These are phyloP conservation scores for Danio aesculapii DNA, from an alignment of 2,797 vertebrate genomes.

Conservation along the genomic window DNA sequence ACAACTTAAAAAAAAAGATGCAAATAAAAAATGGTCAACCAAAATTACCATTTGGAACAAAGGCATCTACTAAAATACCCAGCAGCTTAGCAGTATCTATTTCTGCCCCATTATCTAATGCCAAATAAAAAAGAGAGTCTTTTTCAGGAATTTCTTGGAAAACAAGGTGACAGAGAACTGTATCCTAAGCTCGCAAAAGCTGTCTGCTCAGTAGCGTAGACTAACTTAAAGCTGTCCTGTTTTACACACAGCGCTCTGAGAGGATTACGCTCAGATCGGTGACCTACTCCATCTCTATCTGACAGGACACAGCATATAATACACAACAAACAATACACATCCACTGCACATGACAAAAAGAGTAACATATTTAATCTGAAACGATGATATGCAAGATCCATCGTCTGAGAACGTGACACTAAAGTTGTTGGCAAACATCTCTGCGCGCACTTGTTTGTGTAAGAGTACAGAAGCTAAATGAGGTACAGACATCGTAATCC, in stretches of 20 bases:
- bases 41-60: not conserved
- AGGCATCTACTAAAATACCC: not conserved
- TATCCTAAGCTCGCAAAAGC: constrained; percentile 5
- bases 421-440: not conserved
- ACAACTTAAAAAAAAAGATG: too few relatives aligned
- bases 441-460: not conserved
- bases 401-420: not conserved
- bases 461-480: not conserved
- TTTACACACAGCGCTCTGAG: constrained; percentile 40
- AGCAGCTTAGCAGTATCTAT: not conserved
- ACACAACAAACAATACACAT: not conserved
- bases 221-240: constrained; percentile 24
- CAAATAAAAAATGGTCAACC: not conserved
- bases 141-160: constrained; percentile 1
- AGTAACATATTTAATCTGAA: not conserved
- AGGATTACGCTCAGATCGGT: constrained; percentile 37
- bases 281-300: not conserved
- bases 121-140: not conserved
- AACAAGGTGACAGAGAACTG: not conserved
- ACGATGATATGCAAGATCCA: not conserved
- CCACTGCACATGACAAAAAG: not conserved
- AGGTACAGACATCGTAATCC: constrained; percentile 32
- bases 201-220: constrained; percentile 20
- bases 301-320: not conserved
- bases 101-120: not conserved